Evolutionary conservation across 2,888 invertebrate species (phyloP), one percentile per base, ranked within the genome.

Genomic region (Melieria crassipennis): DNA sequence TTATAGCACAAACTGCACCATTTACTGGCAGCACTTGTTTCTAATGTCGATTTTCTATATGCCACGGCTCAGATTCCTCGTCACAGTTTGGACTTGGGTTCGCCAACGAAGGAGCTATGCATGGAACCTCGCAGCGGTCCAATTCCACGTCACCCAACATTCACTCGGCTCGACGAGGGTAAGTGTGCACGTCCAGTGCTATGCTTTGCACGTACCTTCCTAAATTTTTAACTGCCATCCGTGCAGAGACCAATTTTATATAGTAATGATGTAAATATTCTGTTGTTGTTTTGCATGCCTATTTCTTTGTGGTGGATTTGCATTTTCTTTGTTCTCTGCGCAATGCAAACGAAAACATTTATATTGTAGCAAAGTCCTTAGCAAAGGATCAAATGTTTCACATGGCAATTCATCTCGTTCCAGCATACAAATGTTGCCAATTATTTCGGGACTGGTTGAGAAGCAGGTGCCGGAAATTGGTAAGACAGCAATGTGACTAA

Each of bases 401-500:
- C 85, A 84, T 79, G 84, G 83, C 68, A 85, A 85, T 80, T 87
- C 87, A 70, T 86, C 86, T 78, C 84, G 85, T 78, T 87, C 87
- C 74, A 87, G 87, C 77, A 86, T 87, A 73, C 87, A 87, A 83
- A 87, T 87, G 87, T 76, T 87, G 76, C 87, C 87, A 70, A 87
- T 87, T 65, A 87, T 87, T 65, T 87, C 87, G 1, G 85, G 84
- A 48, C 79, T 87, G 48, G 87, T 87, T 16, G 87, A 87, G 66
- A 87, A 87, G 67, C 87, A 86, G 73, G 80, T 82, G 47, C 83
- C 86, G 0, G 86, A 85, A 77, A 85, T 87, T 71, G 86, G 86
- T 86, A 76, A 75, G 76, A 73, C 2, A 30, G 30, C 30, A 30
- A 30, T 30, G 30, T 30, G 30, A 30, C 30, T 30, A 30, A 30